These are phyloP conservation scores for Helicoverpa assulta DNA, from an alignment of 2,888 invertebrate genomes.

Conservation along the genomic window DNA sequence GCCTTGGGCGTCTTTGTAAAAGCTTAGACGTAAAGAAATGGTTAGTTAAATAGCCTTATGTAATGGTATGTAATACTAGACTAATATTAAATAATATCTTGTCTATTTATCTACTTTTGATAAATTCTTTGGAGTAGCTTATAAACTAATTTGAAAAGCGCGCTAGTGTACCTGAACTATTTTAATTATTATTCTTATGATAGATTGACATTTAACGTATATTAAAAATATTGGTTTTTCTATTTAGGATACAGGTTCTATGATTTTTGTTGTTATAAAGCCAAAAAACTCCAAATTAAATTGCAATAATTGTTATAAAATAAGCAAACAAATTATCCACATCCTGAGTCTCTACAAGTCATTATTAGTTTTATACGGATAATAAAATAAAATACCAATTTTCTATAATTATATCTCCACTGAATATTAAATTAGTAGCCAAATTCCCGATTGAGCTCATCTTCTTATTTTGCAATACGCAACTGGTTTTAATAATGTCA, in stretches of 20 bases:
- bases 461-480: slow-evolving; percentile 67
- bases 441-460: slow-evolving; percentile 56
- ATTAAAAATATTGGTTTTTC: no score
- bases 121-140: no score
- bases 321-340: not conserved
- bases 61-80: slow-evolving; percentile 31
- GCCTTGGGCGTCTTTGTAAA: slow-evolving; percentile 44
- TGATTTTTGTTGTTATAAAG: no score
- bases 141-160: no score
- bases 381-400: slow-evolving; percentile 13
- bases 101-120: not conserved
- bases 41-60: slow-evolving; percentile 17
- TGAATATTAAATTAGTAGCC: slow-evolving; percentile 16
- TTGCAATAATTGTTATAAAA: not conserved
- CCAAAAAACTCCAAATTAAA: no score
- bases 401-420: slow-evolving; percentile 18
- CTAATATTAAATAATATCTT: slow-evolving; percentile 16
- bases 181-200: no score
- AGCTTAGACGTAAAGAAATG: slow-evolving; percentile 28
- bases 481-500: slow-evolving; percentile 78
- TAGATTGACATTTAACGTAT: no score
- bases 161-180: no score
- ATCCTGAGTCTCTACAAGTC: not conserved
- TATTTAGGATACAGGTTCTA: no score
- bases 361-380: slow-evolving; percentile 1